Conservation (phyloP, 2,888 invertebrate species). For the Metallyticus violacea region DNA sequence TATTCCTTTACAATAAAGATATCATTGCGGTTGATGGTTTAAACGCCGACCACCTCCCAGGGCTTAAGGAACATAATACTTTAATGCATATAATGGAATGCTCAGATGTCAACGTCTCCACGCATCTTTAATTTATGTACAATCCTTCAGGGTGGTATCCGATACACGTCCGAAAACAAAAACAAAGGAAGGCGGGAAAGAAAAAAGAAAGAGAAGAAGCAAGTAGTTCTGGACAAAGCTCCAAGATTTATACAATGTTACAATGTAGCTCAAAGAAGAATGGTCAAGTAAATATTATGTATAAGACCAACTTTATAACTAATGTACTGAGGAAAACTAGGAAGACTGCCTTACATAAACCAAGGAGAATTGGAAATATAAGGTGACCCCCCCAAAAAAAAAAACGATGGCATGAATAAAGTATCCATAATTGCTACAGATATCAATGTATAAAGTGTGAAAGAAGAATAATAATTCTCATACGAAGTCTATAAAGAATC, state of each 20-base stretch:
- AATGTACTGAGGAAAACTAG: too few species aligned
- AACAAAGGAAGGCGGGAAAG: background rate
- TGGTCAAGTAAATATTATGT: too few species aligned
- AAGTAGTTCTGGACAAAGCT: background rate
- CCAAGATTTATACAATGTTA: background rate
- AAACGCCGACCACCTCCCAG: background rate
- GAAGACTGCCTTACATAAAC: too few species aligned
- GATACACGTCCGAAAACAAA: background rate
- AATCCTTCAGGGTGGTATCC: background rate
- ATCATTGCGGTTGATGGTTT: constrained; percentile 1
- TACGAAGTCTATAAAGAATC: too few species aligned
- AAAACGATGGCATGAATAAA: too few species aligned
- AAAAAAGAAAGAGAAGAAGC: background rate
- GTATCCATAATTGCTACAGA: too few species aligned
- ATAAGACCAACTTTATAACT: too few species aligned
- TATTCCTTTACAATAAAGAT: constrained; percentile 19
- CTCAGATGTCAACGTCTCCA: background rate
- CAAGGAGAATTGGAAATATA: too few species aligned
- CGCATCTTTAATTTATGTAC: background rate
- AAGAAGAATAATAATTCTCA: too few species aligned
- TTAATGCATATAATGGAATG: background rate
- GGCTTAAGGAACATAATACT: background rate
- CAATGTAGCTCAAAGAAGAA: too few species aligned
- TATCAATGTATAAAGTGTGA: too few species aligned
- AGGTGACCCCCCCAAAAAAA: too few species aligned